A percentile compares a stretch with the other conserved stretches of the same genome.
phyloP scores from a whole-genome alignment of 2,113 vertebrate genomes.

The Trematocara macrostoma region DNA sequence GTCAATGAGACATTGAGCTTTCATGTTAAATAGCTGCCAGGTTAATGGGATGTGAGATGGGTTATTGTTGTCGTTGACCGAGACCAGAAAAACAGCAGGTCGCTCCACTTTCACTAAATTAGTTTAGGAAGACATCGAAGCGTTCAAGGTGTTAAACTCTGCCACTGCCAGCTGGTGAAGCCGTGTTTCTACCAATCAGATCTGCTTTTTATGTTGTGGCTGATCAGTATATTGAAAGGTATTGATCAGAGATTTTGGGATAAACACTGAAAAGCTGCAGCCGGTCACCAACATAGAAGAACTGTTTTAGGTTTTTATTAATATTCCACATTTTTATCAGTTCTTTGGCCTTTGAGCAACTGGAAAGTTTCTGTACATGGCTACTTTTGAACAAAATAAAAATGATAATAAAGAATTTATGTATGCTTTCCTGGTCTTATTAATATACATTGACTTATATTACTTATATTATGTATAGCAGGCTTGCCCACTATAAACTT shows the following conservation, averaged over 20 bases:
- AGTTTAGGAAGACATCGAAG: not conserved
- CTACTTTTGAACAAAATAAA: constrained; percentile 42
- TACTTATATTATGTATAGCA: not conserved
- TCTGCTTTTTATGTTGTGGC: not conserved
- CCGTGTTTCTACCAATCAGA: too few species aligned
- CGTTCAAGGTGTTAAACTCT: not conserved
- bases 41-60: not conserved
- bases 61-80: not conserved
- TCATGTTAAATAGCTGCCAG: not conserved
- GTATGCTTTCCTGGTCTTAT: not conserved
- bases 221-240: not conserved
- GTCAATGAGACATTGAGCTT: not conserved
- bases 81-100: not conserved
- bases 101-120: not conserved
- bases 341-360: not conserved
- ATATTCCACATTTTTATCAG: not conserved
- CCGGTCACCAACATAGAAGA: not conserved
- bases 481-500: not conserved
- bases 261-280: not conserved
- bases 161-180: not conserved
- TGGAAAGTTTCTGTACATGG: not conserved
- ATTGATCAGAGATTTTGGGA: not conserved
- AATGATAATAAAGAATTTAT: constrained; percentile 9
- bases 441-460: not conserved
- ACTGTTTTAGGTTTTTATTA: not conserved